Percentiles rank a stretch among this genome's conserved stretches.
These are phyloP conservation scores for Chiloscyllium punctatum DNA, from an alignment of 2,797 vertebrate species.

Conservation along the genomic window DNA sequence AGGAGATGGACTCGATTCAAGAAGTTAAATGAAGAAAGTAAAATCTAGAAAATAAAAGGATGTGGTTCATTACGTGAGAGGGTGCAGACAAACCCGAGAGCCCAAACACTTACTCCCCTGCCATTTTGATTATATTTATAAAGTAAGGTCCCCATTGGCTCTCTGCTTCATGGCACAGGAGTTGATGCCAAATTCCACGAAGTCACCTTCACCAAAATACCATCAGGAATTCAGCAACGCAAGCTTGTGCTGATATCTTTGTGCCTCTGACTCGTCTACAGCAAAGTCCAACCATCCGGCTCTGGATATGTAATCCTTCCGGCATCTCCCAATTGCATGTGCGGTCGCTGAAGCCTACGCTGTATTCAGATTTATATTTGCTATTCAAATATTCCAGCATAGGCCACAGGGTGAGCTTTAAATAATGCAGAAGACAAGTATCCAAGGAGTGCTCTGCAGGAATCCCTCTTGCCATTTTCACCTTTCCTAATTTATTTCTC, in stretches of 20 bases:
- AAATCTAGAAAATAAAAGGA: no score
- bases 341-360: neutral
- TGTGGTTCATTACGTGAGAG: no score
- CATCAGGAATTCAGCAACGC: neutral
- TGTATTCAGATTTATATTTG: neutral
- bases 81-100: no score
- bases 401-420: neutral
- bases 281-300: neutral
- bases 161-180: neutral
- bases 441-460: constrained; percentile 6
- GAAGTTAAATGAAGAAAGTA: no score
- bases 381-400: neutral
- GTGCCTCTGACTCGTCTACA: neutral
- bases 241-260: no score
- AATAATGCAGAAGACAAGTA: neutral
- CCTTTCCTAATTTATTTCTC: constrained; percentile 18
- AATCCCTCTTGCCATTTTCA: neutral
- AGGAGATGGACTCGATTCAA: no score
- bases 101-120: no score
- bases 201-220: neutral
- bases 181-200: neutral
- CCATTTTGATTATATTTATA: no score
- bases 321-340: neutral
- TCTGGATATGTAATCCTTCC: neutral
- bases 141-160: neutral